Percentiles rank a stretch among this genome's conserved stretches.
Conservation (phyloP, 2,113 vertebrate genomes). For the Psilopsiagon aurifrons region DNA sequence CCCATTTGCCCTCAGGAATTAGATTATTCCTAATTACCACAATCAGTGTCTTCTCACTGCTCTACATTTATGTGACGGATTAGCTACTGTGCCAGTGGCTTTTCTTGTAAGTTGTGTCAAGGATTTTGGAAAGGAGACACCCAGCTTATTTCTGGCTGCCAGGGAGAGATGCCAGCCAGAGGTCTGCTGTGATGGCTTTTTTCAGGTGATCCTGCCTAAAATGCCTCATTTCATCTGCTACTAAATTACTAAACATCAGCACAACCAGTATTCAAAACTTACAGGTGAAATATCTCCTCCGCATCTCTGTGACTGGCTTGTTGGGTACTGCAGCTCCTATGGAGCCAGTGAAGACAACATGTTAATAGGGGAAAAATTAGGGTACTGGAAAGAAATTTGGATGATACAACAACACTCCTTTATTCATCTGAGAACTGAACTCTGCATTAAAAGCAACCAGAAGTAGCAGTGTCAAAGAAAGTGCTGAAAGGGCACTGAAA, state of each 20-base stretch:
- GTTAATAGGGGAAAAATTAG: not conserved
- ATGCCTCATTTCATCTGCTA: fast-evolving
- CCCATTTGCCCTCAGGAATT: not conserved
- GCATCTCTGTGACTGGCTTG: fast-evolving
- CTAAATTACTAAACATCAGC: not conserved
- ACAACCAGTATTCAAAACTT: not conserved
- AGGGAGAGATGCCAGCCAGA: not conserved
- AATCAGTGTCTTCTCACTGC: not conserved
- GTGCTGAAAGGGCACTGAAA: not conserved
- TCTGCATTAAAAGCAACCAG: not conserved
- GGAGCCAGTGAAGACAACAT: not conserved
- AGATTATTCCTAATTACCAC: conserved; percentile 25
- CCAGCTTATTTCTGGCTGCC: not conserved
- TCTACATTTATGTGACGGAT: not conserved
- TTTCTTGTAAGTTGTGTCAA: not conserved
- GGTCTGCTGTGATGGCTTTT: not conserved
- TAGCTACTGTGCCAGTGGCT: not conserved
- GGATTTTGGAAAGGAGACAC: conserved; percentile 19
- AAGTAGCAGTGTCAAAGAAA: not conserved
- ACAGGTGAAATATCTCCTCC: fast-evolving
- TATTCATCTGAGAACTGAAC: not conserved
- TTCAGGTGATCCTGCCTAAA: not conserved
- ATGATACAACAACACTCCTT: not conserved
- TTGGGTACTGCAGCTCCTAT: not conserved
- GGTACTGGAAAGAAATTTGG: not conserved